Evolutionary conservation across 2,888 invertebrate genomes (phyloP).

Genomic region (Drosophila histrio): DNA sequence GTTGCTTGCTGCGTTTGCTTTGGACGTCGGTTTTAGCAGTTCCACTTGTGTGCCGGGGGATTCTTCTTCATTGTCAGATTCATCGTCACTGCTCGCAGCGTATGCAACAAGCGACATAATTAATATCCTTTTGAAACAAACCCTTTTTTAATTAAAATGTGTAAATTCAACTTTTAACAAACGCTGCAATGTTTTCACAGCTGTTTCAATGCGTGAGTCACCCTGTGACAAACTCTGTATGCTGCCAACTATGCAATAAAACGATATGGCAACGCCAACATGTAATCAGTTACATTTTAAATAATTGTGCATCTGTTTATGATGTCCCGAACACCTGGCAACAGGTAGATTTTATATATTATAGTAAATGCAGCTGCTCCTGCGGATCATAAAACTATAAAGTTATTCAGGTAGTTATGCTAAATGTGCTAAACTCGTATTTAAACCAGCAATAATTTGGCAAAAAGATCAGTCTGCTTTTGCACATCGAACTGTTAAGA

Average conservation of each 20-base stretch:
- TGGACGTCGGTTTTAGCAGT: constrained; percentile 18
- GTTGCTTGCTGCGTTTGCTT: not conserved
- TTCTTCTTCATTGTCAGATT: constrained; percentile 76
- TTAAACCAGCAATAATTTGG: constrained; percentile 2
- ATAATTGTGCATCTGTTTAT: not conserved
- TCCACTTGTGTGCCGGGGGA: constrained; percentile 4
- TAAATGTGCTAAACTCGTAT: not conserved
- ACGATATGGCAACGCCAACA: not conserved
- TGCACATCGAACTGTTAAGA: constrained; percentile 10
- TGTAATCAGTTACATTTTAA: constrained; percentile 7
- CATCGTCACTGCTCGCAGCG: constrained; percentile 85
- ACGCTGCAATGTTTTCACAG: constrained; percentile 29
- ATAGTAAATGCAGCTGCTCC: constrained; percentile 6
- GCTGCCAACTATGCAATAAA: not conserved
- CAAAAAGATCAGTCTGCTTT: constrained; percentile 25
- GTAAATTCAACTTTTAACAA: constrained; percentile 1
- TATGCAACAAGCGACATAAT: constrained; percentile 88
- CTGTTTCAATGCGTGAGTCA: constrained; percentile 26
- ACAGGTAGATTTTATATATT: constrained; percentile 29
- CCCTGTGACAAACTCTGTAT: constrained; percentile 17
- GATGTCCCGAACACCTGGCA: constrained; percentile 12
- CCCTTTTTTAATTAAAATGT: not conserved
- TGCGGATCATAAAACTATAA: constrained; percentile 36
- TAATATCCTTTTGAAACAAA: not conserved
- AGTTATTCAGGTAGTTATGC: constrained; percentile 14